Evolutionary conservation across 2,888 invertebrate genomes (phyloP).

Genomic region (Mesochorus sp.): DNA sequence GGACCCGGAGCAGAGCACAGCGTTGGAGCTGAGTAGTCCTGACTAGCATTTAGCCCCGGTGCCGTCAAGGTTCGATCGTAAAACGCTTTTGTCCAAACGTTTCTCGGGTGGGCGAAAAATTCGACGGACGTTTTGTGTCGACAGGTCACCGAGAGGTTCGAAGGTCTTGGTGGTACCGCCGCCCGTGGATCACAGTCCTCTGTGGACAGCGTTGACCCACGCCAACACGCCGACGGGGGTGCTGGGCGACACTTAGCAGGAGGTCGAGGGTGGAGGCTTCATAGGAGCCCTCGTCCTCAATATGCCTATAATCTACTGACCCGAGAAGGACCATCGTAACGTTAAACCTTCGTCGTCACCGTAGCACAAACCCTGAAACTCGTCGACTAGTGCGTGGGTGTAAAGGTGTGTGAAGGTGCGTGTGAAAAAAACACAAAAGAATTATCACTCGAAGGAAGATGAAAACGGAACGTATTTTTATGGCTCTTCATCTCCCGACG

Average conservation of each 20-base stretch:
- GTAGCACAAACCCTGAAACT: constrained; percentile 3
- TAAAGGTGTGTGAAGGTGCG: background rate
- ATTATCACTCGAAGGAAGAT: background rate
- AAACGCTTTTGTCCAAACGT: no score
- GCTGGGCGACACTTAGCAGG: constrained; percentile 84
- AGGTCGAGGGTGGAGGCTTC: constrained; percentile 83
- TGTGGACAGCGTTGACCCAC: constrained; percentile 92
- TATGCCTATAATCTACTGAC: constrained; percentile 85
- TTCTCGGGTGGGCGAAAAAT: background rate
- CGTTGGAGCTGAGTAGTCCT: constrained; percentile 78
- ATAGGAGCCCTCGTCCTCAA: constrained; percentile 85
- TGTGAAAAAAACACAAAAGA: background rate
- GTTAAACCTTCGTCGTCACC: constrained; percentile 29
- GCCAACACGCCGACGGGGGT: constrained; percentile 84
- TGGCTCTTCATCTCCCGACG: background rate
- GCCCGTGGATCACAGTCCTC: constrained; percentile 87
- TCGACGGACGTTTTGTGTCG: background rate
- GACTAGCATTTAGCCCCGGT: constrained; percentile 80
- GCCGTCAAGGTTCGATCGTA: constrained; percentile 77
- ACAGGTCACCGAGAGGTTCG: constrained; percentile 77
- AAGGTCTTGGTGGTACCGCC: constrained; percentile 73
- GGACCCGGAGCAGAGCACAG: constrained; percentile 87
- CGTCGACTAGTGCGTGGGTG: background rate
- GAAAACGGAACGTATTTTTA: background rate
- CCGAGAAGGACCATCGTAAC: constrained; percentile 40